phyloP scores from a whole-genome alignment of 1,140 invertebrate genomes.

The Cephus cinctus region DNA sequence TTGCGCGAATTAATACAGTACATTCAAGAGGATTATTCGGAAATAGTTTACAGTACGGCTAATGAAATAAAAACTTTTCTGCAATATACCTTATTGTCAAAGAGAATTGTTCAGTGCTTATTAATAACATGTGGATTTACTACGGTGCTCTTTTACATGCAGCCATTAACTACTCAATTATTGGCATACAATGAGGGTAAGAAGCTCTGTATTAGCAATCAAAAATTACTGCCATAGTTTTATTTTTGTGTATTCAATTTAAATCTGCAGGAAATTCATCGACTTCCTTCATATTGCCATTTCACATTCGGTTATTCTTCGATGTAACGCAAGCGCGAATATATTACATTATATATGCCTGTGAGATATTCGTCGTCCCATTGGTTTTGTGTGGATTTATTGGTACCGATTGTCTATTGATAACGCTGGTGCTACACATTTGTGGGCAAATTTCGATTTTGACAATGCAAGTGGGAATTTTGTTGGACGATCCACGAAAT shows the following conservation, averaged over 20 bases:
- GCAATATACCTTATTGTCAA: conserved; percentile 12
- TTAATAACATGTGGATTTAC: no score
- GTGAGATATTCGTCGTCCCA: not conserved
- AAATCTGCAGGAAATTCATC: not conserved
- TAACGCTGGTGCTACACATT: not conserved
- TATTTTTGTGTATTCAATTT: not conserved
- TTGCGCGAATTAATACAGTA: conserved; percentile 2
- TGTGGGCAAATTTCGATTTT: not conserved
- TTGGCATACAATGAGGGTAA: no score
- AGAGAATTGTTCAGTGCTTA: no score
- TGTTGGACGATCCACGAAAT: no score
- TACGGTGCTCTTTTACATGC: no score
- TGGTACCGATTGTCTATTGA: not conserved
- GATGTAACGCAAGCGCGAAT: not conserved
- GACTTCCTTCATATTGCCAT: not conserved
- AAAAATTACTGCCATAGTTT: not conserved
- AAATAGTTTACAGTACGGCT: not conserved
- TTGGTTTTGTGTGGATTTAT: not conserved
- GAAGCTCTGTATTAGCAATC: no score
- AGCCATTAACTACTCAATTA: no score
- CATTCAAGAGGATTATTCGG: conserved; percentile 4
- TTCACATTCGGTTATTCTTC: not conserved
- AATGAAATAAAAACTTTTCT: conserved; percentile 7
- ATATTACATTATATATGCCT: not conserved
- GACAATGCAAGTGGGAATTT: no score